These are phyloP conservation scores for Uloborus plumipes DNA, from an alignment of 2,888 invertebrate genomes.

Conservation along the genomic window DNA sequence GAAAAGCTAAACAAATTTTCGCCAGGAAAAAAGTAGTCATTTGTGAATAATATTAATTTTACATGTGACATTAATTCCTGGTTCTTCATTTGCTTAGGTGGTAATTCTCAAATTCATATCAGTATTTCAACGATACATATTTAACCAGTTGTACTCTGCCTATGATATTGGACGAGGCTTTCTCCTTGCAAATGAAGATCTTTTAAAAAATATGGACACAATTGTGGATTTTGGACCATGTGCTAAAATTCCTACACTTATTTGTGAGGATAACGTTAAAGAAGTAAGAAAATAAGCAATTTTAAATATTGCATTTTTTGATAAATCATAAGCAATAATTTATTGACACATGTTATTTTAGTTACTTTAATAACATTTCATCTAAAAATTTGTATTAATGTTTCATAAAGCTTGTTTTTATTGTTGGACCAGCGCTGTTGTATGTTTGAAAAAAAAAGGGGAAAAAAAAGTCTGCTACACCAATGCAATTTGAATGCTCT, in stretches of 20 bases:
- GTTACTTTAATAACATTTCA: too few species aligned
- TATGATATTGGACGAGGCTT: conserved; percentile 48
- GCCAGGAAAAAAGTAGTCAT: too few species aligned
- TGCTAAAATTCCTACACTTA: conserved; percentile 16
- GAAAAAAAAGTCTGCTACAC: too few species aligned
- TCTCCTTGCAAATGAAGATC: conserved; percentile 39
- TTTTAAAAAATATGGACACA: conserved; percentile 38
- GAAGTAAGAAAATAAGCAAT: conserved; percentile 26
- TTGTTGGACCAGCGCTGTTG: too few species aligned
- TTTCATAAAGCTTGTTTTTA: neutral
- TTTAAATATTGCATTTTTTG: neutral
- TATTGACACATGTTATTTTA: too few species aligned
- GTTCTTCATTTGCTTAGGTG: conserved; percentile 14
- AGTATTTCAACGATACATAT: conserved; percentile 1
- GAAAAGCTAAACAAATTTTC: too few species aligned
- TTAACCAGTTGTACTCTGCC: conserved; percentile 17
- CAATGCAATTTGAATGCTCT: too few species aligned
- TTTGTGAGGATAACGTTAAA: conserved; percentile 35
- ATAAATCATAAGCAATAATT: neutral
- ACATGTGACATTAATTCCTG: too few species aligned
- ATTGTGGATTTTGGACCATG: conserved; percentile 51
- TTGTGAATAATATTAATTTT: too few species aligned
- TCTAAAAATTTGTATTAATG: neutral
- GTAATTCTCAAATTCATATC: conserved; percentile 2
- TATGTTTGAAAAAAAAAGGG: too few species aligned